Conservation (phyloP, 2,797 vertebrate genomes). For the Lepidocolaptes lacrymiger region DNA sequence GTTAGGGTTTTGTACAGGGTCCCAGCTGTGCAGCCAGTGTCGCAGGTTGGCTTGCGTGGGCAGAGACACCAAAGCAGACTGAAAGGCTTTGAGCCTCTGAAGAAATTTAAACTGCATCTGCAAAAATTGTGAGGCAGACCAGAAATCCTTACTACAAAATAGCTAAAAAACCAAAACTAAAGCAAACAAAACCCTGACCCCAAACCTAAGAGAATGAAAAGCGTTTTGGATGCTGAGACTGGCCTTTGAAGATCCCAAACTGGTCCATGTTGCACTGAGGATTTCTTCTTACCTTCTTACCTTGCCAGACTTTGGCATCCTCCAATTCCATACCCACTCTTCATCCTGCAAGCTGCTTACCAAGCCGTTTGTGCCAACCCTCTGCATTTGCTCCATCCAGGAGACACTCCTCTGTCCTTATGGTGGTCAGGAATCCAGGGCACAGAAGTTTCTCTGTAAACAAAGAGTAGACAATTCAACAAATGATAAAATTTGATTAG, state of each 20-base stretch:
- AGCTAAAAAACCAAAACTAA: background rate
- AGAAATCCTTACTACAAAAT: too few species aligned
- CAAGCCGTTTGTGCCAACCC: background rate
- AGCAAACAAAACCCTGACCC: background rate
- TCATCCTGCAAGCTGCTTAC: background rate
- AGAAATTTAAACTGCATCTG: background rate
- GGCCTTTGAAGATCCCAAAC: background rate
- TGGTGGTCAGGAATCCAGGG: background rate
- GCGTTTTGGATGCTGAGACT: background rate
- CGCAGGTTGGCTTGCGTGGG: background rate
- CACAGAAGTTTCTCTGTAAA: background rate
- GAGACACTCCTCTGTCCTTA: background rate
- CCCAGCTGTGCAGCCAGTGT: background rate
- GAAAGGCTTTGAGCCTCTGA: background rate
- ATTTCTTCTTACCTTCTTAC: background rate
- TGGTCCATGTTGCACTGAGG: background rate
- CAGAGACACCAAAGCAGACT: background rate
- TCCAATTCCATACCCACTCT: background rate
- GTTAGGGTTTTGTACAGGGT: background rate
- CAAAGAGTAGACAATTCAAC: background rate
- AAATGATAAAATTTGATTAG: background rate
- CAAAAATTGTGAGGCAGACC: background rate
- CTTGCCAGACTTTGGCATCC: background rate
- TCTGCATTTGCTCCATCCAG: background rate
- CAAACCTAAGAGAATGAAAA: background rate